Conservation (phyloP, 1,140 invertebrate genomes). For the Whitmania pigra region DNA sequence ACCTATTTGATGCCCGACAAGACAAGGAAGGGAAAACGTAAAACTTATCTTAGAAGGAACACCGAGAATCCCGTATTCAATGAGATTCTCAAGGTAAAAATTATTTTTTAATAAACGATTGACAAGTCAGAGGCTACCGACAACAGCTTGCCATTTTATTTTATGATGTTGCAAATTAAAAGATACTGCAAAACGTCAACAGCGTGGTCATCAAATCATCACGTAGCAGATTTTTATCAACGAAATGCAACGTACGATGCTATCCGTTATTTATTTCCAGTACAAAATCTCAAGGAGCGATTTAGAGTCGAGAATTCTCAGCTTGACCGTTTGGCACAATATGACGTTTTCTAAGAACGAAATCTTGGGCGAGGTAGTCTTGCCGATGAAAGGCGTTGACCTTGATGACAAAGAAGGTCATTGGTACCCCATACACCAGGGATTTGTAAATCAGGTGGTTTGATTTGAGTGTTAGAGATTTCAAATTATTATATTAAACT, state of each 20-base stretch:
- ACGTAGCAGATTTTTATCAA: too few relatives aligned
- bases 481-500: too few relatives aligned
- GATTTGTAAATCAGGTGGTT: slow-evolving; percentile 52
- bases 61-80: slow-evolving; percentile 86
- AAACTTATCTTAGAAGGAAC: slow-evolving; percentile 92
- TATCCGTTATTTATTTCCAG: slow-evolving; percentile 39
- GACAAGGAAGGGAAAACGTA: slow-evolving; percentile 84
- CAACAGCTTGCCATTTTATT: too few relatives aligned
- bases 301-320: slow-evolving; percentile 72
- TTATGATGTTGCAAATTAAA: too few relatives aligned
- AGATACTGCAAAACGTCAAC: too few relatives aligned
- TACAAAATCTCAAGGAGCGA: slow-evolving; percentile 76
- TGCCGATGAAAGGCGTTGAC: slow-evolving; percentile 52
- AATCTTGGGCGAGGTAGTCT: slow-evolving; percentile 84
- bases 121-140: too few relatives aligned
- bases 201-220: too few relatives aligned
- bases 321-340: slow-evolving; percentile 92
- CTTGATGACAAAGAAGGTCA: slow-evolving; percentile 77
- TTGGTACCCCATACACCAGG: slow-evolving; percentile 80
- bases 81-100: slow-evolving; percentile 57
- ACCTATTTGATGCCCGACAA: slow-evolving; percentile 89
- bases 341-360: slow-evolving; percentile 94
- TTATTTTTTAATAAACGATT: not conserved
- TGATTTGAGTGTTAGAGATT: not conserved
- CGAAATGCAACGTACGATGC: too few relatives aligned